Evolutionary conservation across 1,140 invertebrate genomes (phyloP), one percentile per base, ranked within the genome.

Genomic region (Cydia strobilella): DNA sequence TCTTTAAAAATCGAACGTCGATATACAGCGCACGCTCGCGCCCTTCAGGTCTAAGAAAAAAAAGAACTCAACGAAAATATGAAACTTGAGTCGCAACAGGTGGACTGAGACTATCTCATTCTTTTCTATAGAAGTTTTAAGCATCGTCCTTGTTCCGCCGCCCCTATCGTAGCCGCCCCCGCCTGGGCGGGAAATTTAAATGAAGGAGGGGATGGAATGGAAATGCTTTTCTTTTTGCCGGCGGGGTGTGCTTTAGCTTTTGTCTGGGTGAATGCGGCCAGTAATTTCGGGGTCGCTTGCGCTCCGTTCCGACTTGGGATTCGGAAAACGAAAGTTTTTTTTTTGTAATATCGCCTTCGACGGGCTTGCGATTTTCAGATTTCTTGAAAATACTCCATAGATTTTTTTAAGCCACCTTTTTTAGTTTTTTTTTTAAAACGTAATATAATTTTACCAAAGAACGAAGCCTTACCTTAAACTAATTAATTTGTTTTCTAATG

Each of bases 181-280:
- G 80, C 84, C 82, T 82, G 89, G 90, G 88, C 87, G 90, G 90
- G 87, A 92, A 93, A 89, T 88, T 86, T 83, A 85, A 89, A 88
- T 84, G 84, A 87, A 85, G 88, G 89, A 87, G 90, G 89, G 90
- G 90, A 85, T 85, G 85, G 84, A 83, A 86, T 90, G 89, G 84
- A 90, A 90, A 90, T 86, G 85, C 83, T 90, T 92, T 92, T 92
- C 90, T 92, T 91, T 91, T 91, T 91, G 84, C 87, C 89, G 84
- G 82, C 86, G 82, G 89, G 87, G 89, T 88, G 85, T 86, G 83
- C 88, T 90, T 90, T 88, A 82, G 86, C 88, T 90, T 90, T 91
- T 92, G 90, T 90, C 90, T 91, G 90, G 87, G 87, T 91, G 90
- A 92, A 90, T 91, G 90, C 90, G 88, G 90, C 84, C 83, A 80